phyloP scores from a whole-genome alignment of 2,113 vertebrate species.

The Gymnocephalus cernua region DNA sequence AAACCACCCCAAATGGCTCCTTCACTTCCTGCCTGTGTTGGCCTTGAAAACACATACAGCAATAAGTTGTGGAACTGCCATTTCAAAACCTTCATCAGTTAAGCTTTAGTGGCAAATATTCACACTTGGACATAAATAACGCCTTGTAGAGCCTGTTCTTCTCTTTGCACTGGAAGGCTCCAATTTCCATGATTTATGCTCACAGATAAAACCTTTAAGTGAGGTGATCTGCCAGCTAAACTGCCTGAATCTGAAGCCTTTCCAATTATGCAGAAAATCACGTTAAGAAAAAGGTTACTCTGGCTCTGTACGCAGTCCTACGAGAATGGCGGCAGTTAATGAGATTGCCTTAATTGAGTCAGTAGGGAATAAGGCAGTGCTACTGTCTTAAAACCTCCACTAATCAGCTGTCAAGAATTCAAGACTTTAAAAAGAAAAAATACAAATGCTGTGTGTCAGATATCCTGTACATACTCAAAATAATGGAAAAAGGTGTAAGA shows the following conservation, averaged over 20 bases:
- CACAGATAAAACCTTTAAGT: conserved; percentile 59
- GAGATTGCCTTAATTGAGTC: conserved; percentile 81
- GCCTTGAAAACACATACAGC: conserved; percentile 9
- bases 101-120: conserved; percentile 41
- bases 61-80: not conserved
- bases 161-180: conserved; percentile 23
- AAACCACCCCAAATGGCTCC: not conserved
- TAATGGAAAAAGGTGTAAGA: conserved; percentile 17
- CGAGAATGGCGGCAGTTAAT: conserved; percentile 76
- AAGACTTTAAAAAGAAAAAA: conserved; percentile 11
- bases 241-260: conserved; percentile 71
- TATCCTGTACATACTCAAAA: conserved; percentile 9
- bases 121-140: conserved; percentile 50
- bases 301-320: conserved; percentile 35
- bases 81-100: conserved; percentile 33
- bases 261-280: conserved; percentile 79
- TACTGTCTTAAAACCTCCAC: conserved; percentile 57
- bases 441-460: not conserved
- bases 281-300: conserved; percentile 77
- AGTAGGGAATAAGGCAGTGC: conserved; percentile 60
- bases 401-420: conserved; percentile 75
- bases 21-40: conserved; percentile 29
- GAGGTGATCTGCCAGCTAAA: conserved; percentile 63
- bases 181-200: conserved; percentile 74
- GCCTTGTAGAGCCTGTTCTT: conserved; percentile 39